A percentile compares a stretch with the other conserved stretches of the same genome.
phyloP scores from a whole-genome alignment of 2,888 invertebrate species.

The Synergus laeviventris region DNA sequence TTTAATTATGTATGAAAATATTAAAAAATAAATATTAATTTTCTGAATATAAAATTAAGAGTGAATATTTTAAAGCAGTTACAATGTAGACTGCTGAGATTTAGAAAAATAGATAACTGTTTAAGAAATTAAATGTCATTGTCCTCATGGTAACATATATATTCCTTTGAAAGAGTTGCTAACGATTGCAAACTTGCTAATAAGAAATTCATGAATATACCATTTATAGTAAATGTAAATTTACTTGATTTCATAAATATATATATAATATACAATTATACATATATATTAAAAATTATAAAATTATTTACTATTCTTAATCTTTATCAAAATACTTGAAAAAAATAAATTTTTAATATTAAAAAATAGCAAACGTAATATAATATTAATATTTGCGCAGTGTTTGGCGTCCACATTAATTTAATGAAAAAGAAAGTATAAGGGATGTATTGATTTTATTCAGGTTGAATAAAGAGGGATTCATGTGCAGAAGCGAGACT shows the following conservation, averaged over 20 bases:
- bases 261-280: too few relatives aligned
- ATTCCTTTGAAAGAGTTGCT: neutral
- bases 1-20: neutral
- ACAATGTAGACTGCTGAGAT: constrained; percentile 8
- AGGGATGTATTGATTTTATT: constrained; percentile 38
- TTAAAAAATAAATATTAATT: neutral
- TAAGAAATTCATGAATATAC: neutral
- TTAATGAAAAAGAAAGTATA: constrained; percentile 23
- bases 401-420: neutral
- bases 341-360: neutral
- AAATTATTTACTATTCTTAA: neutral
- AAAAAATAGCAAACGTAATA: neutral
- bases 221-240: too few relatives aligned
- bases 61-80: constrained; percentile 25
- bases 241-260: too few relatives aligned
- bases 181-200: neutral
- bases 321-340: neutral
- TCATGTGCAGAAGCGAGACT: constrained; percentile 32
- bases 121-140: constrained; percentile 35
- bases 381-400: neutral
- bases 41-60: neutral
- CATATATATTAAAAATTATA: too few relatives aligned
- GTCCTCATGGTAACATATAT: constrained; percentile 5
- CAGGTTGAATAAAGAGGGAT: constrained; percentile 31
- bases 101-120: constrained; percentile 13